Evolutionary conservation across 2,113 vertebrate species (phyloP), one percentile per base, ranked within the genome.

Genomic region (Enhydra lutris): DNA sequence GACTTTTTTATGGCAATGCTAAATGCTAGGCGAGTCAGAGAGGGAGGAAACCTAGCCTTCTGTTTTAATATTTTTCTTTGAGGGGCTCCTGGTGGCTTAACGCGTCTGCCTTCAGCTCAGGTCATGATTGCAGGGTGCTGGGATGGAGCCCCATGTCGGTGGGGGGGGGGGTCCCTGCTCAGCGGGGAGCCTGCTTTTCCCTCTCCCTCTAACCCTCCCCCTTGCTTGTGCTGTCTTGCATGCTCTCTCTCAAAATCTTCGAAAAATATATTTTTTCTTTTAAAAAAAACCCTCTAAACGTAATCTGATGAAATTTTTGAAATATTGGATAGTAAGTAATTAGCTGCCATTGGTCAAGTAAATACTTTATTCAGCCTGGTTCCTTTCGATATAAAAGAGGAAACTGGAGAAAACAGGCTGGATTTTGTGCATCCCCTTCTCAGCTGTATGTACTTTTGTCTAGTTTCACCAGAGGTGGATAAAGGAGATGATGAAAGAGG

Each of bases 1-100:
- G 55, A 82, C 91, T 91, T 91, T 69, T 94, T 78, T 97, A 3
- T 65, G 78, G 76, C 90, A 78, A 21, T 90, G 94, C 80, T 96
- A 69, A 97, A 91, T 73, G 24, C 34, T n/a, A 89, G 78, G 78
- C 24, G 91, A 92, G 65, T 55, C 1, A 15, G 85, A 36, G 50
- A 73, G 31, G 57, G 67, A 73, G 67, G 34, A 78, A 82, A 82
- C 18, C 36, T 90, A 42, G 42, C 57, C 86, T 94, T 97, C 74
- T 79, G n/a, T 88, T 89, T 87, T 50, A 50, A 18, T 36, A 24
- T 90, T 42, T 87, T 96, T 67, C 59, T 65, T 88, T 74, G 36
- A 29, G 63, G 31, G 31, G 63, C 6, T 3, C 6, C 31, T 67
- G 14, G 31, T 34, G 14, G 31, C 31, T 67, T 31, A 34, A 67